phyloP scores from a whole-genome alignment of 2,113 vertebrate species.

The Odontophorus gujanensis region DNA sequence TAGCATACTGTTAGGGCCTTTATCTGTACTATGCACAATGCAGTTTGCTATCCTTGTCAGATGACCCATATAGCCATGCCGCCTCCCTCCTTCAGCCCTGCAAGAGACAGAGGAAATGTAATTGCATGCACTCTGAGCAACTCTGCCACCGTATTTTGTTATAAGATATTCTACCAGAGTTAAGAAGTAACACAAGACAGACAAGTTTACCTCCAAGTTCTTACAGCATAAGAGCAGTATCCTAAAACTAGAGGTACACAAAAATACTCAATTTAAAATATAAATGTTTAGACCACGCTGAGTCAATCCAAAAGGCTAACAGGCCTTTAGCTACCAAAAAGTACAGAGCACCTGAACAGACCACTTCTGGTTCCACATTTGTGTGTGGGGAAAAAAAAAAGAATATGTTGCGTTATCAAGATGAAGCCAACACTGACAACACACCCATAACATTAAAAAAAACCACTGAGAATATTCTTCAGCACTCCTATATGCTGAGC shows the following conservation, averaged over 20 bases:
- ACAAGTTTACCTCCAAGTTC: rapidly evolving
- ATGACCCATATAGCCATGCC: constrained; percentile 97
- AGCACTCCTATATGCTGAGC: background rate
- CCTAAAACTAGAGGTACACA: background rate
- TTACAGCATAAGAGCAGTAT: background rate
- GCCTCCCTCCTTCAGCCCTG: constrained; percentile 92
- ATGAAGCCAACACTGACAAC: background rate
- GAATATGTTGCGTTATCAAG: background rate
- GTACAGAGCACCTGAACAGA: background rate
- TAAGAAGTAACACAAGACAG: background rate
- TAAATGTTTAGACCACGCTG: background rate
- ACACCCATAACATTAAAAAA: background rate
- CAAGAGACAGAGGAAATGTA: background rate
- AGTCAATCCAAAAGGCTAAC: background rate
- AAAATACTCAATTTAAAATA: background rate
- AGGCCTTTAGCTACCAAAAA: background rate
- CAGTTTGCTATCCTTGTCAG: constrained; percentile 98
- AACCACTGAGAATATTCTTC: background rate
- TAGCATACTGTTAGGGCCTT: constrained; percentile 88
- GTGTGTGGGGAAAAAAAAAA: background rate
- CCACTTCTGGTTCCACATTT: background rate
- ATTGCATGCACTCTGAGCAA: background rate
- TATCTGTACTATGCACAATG: constrained; percentile 93
- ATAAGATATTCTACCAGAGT: background rate
- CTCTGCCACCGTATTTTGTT: rapidly evolving